Conservation (phyloP, 2,113 vertebrate genomes). For the Protobothrops flavoviridis region DNA sequence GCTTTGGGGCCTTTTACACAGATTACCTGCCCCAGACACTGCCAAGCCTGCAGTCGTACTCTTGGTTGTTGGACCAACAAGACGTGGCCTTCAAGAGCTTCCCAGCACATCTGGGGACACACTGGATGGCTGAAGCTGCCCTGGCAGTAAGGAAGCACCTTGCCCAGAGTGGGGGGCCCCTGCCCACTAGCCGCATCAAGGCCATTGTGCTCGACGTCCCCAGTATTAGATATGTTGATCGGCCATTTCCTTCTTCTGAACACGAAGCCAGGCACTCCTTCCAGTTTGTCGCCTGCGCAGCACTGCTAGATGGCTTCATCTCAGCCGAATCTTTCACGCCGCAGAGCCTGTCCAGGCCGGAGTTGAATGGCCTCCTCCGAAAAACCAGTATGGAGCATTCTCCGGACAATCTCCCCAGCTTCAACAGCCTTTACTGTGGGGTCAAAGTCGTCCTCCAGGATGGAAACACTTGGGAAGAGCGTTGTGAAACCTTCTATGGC, state of each 20-base stretch:
- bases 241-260: conserved; percentile 79
- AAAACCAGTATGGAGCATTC: conserved; percentile 80
- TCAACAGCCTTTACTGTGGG: conserved; percentile 85
- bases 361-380: conserved; percentile 73
- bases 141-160: conserved; percentile 72
- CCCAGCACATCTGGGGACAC: conserved; percentile 89
- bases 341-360: conserved; percentile 62
- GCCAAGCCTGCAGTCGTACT: conserved; percentile 63
- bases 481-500: conserved; percentile 85
- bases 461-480: conserved; percentile 45
- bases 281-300: conserved; percentile 85
- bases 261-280: conserved; percentile 93
- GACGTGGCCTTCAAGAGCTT: conserved; percentile 88
- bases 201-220: conserved; percentile 80
- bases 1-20: conserved; percentile 87
- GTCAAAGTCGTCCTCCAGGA: conserved; percentile 64
- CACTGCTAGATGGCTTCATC: conserved; percentile 78
- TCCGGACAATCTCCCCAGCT: conserved; percentile 81
- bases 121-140: conserved; percentile 89
- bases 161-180: conserved; percentile 4
- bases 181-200: conserved; percentile 68
- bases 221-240: conserved; percentile 81
- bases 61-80: conserved; percentile 86
- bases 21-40: conserved; percentile 79
- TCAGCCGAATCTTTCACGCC: conserved; percentile 72